Evolutionary conservation across 2,888 invertebrate genomes (phyloP).

Genomic region (Drosophila fungiperda): DNA sequence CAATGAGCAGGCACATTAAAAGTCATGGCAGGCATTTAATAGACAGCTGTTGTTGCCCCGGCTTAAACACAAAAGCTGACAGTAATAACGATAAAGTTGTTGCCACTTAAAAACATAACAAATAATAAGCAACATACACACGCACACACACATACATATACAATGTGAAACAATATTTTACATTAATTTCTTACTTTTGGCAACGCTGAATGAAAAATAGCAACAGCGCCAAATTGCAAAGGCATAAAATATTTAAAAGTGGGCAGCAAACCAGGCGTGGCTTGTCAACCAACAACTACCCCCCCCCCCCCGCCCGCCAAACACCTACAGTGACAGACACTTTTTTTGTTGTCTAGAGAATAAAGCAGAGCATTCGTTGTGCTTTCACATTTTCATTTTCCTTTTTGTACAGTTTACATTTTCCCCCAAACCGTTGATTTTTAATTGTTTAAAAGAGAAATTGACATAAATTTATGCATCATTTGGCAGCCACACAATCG

Average conservation of each 20-base stretch:
- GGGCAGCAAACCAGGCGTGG: conserved; percentile 15
- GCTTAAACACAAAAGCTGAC: conserved; percentile 30
- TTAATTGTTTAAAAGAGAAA: conserved; percentile 74
- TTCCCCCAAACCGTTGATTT: conserved; percentile 27
- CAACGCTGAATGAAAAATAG: conserved; percentile 59
- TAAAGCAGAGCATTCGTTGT: conserved; percentile 6
- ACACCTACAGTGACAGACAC: background rate
- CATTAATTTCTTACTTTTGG: conserved; percentile 54
- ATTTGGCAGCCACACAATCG: conserved; percentile 51
- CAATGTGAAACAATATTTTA: conserved; percentile 62
- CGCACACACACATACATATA: background rate
- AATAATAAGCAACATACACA: background rate
- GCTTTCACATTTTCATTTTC: conserved; percentile 37
- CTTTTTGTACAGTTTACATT: background rate
- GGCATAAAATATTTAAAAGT: conserved; percentile 68
- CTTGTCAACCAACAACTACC: background rate
- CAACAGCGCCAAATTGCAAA: conserved; percentile 69
- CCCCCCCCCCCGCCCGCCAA: background rate
- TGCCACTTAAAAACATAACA: conserved; percentile 15
- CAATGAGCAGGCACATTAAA: conserved; percentile 9
- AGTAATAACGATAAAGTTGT: conserved; percentile 50
- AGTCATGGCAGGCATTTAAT: conserved; percentile 19
- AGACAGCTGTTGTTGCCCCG: conserved; percentile 20
- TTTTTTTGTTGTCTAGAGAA: conserved; percentile 3
- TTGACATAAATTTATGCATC: conserved; percentile 74